These are phyloP conservation scores for Philereme vetulata DNA, from an alignment of 2,888 invertebrate genomes.

Conservation along the genomic window DNA sequence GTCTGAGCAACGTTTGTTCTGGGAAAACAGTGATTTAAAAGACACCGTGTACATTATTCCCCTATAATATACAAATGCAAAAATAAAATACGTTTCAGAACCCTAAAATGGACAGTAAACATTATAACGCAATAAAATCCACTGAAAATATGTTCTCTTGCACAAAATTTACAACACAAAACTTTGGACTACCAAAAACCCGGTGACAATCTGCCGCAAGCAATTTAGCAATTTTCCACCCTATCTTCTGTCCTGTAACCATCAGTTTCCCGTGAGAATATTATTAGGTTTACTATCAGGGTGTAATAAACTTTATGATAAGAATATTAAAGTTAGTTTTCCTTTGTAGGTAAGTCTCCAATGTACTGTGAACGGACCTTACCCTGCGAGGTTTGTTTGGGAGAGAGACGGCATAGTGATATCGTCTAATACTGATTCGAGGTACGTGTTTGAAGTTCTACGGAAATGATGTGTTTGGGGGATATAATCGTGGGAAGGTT, in stretches of 20 bases:
- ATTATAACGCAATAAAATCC: slow-evolving; percentile 36
- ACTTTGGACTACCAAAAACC: slow-evolving; percentile 1
- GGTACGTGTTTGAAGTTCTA: slow-evolving; percentile 47
- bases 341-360: slow-evolving; percentile 65
- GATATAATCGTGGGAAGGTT: too few relatives aligned
- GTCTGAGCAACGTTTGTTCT: too few relatives aligned
- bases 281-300: background rate
- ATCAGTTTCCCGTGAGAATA: background rate
- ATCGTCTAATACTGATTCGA: slow-evolving; percentile 77
- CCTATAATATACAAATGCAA: background rate
- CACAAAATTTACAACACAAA: slow-evolving; percentile 35
- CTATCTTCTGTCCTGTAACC: slow-evolving; percentile 6
- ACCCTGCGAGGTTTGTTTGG: slow-evolving; percentile 75
- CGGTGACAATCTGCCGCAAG: slow-evolving; percentile 7
- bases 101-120: slow-evolving; percentile 27
- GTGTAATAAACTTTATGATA: slow-evolving; percentile 11
- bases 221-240: slow-evolving; percentile 17
- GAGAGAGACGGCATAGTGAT: slow-evolving; percentile 75
- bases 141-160: slow-evolving; percentile 33
- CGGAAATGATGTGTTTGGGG: too few relatives aligned
- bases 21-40: too few relatives aligned
- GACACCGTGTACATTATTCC: too few relatives aligned
- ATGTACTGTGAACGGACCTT: slow-evolving; percentile 71
- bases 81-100: slow-evolving; percentile 8
- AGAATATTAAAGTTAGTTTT: slow-evolving; percentile 6